Evolutionary conservation across 2,113 vertebrate genomes (phyloP).

Genomic region (Engraulis encrasicolus): DNA sequence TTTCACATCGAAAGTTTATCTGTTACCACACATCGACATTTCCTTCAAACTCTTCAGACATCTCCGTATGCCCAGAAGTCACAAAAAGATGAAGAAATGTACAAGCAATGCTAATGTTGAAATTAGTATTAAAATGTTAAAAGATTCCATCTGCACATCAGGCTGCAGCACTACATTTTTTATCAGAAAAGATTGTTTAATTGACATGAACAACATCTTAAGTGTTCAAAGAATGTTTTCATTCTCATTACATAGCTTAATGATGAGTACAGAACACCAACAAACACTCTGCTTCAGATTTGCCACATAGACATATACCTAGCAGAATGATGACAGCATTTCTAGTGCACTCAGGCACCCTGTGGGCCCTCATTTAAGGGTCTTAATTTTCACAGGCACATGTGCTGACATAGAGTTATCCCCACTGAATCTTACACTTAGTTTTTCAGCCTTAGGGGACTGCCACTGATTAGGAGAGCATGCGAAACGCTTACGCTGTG

Average conservation of each 20-base stretch:
- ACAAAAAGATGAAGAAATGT: background rate
- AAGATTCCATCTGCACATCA: background rate
- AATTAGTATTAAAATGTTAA: background rate
- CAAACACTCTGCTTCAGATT: background rate
- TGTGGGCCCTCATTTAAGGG: conserved; percentile 35
- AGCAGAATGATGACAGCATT: conserved; percentile 19
- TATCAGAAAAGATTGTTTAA: background rate
- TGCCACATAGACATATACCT: background rate
- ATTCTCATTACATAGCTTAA: background rate
- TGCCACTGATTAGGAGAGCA: background rate
- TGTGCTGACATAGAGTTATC: conserved; percentile 50
- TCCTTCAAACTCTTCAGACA: background rate
- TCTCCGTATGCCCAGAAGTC: background rate
- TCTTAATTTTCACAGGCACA: conserved; percentile 42
- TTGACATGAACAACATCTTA: background rate
- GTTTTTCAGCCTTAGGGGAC: conserved; percentile 27
- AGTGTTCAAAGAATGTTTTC: background rate
- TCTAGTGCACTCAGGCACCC: background rate
- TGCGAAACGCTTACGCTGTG: conserved; percentile 3
- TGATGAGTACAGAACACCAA: background rate
- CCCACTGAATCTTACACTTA: conserved; percentile 33
- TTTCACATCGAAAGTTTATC: background rate
- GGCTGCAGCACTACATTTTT: background rate
- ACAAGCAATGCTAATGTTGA: background rate
- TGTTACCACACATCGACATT: background rate